A percentile compares a stretch with the other conserved stretches of the same genome.
Conservation (phyloP, 2,888 invertebrate genomes). For the Teleogryllus oceanicus region DNA sequence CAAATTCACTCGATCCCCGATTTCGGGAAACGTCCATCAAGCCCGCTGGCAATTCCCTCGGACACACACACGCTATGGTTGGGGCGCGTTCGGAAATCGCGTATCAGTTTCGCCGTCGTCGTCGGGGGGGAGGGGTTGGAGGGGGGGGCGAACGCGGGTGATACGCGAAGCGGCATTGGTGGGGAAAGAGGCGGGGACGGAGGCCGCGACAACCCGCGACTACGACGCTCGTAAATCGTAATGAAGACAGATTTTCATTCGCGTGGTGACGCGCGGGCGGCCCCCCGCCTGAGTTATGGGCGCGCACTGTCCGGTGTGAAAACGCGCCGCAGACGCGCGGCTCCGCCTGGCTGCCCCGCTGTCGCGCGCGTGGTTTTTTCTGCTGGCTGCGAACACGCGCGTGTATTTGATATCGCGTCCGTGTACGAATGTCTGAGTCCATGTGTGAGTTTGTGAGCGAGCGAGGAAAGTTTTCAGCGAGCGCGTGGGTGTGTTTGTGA, state of each 20-base stretch:
- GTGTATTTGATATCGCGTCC: too few relatives aligned
- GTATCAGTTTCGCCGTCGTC: neutral
- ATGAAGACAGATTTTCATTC: conserved; percentile 18
- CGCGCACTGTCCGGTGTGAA: neutral
- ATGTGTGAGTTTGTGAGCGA: too few relatives aligned
- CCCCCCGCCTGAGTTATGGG: neutral
- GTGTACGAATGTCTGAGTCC: too few relatives aligned
- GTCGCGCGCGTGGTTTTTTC: too few relatives aligned
- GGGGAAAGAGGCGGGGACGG: neutral
- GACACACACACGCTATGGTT: neutral
- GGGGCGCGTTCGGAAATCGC: neutral
- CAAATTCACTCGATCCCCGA: too few relatives aligned
- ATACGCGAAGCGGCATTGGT: neutral
- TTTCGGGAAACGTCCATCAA: neutral
- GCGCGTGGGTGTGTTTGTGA: too few relatives aligned
- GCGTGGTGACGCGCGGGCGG: neutral
- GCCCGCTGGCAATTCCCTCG: neutral
- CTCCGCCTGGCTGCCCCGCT: too few relatives aligned
- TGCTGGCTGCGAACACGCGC: too few relatives aligned
- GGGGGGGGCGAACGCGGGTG: neutral
- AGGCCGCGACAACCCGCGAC: too few relatives aligned
- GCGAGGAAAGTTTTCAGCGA: too few relatives aligned
- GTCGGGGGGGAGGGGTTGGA: neutral
- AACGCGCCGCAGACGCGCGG: neutral
- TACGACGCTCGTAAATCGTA: too few relatives aligned